Percentiles rank a stretch among this genome's conserved stretches.
Conservation (phyloP, 2,888 invertebrate genomes). For the Eupelmus urozonus region DNA sequence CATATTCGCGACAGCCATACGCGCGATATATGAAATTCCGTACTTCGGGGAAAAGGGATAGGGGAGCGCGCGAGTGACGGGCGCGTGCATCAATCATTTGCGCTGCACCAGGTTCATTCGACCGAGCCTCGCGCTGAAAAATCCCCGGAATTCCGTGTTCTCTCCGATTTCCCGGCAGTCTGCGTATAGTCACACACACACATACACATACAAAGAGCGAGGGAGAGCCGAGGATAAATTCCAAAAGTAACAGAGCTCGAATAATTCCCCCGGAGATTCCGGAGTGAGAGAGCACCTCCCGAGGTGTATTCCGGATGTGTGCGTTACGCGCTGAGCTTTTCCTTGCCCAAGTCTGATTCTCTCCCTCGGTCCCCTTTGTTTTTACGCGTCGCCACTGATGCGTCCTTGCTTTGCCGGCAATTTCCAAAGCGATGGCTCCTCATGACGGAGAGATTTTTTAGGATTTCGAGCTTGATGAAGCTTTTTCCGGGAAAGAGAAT, state of each 20-base stretch:
- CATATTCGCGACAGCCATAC: no score
- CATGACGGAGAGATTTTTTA: background rate
- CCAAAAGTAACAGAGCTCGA: constrained; percentile 21
- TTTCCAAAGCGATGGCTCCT: background rate
- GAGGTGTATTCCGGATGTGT: no score
- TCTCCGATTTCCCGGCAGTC: constrained; percentile 13
- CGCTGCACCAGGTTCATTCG: constrained; percentile 1
- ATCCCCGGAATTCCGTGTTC: constrained; percentile 5
- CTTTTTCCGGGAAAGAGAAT: no score
- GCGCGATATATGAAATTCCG: no score
- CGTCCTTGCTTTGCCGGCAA: no score
- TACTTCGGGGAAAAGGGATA: background rate
- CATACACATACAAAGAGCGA: background rate
- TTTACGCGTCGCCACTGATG: background rate
- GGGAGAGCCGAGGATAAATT: background rate
- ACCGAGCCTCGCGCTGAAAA: constrained; percentile 8
- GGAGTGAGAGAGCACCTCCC: background rate
- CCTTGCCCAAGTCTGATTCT: no score
- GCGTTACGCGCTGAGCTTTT: no score
- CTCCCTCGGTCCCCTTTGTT: no score
- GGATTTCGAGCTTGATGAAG: background rate
- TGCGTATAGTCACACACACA: background rate
- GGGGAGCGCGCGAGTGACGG: background rate
- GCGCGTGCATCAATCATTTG: constrained; percentile 36
- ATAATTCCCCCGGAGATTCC: constrained; percentile 30